These are phyloP conservation scores for Bacillus rossius DNA, from an alignment of 1,140 invertebrate species.

Conservation along the genomic window DNA sequence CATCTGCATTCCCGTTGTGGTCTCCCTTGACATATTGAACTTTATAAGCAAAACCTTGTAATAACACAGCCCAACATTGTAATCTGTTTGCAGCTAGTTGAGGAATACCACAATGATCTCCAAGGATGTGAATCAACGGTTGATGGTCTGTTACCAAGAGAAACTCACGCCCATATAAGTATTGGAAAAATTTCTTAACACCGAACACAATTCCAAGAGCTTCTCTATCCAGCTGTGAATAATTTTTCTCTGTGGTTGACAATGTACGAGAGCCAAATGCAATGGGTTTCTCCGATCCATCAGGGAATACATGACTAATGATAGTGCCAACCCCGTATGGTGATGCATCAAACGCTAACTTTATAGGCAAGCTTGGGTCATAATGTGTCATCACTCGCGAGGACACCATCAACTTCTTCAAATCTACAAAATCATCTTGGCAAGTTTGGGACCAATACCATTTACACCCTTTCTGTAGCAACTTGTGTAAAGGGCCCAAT, in stretches of 20 bases:
- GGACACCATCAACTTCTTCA: not conserved
- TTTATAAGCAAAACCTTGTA: slow-evolving; percentile 33
- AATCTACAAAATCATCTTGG: not conserved
- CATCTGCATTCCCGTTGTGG: not conserved
- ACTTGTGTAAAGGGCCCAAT: slow-evolving; percentile 27
- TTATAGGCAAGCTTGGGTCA: slow-evolving; percentile 43
- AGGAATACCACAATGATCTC: slow-evolving; percentile 23
- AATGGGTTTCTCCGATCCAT: slow-evolving; percentile 42
- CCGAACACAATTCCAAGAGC: slow-evolving; percentile 44
- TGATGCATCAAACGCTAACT: slow-evolving; percentile 41
- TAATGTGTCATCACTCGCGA: slow-evolving; percentile 35
- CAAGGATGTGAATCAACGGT: slow-evolving; percentile 33
- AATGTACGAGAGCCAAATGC: slow-evolving; percentile 44
- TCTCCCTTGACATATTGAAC: slow-evolving; percentile 27
- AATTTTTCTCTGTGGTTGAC: slow-evolving; percentile 42
- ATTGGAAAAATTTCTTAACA: slow-evolving; percentile 46
- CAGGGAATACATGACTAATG: slow-evolving; percentile 34
- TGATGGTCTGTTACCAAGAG: slow-evolving; percentile 39
- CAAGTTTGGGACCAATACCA: slow-evolving; percentile 20
- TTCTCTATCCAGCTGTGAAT: slow-evolving; percentile 49
- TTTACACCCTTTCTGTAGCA: slow-evolving; percentile 30
- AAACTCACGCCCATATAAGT: slow-evolving; percentile 37
- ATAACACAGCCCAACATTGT: slow-evolving; percentile 33
- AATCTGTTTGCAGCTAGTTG: slow-evolving; percentile 29
- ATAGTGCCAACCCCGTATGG: slow-evolving; percentile 42